A percentile compares a stretch with the other conserved stretches of the same genome.
Evolutionary conservation across 2,113 vertebrate species (phyloP).

Genomic region (Tauraco erythrolophus): DNA sequence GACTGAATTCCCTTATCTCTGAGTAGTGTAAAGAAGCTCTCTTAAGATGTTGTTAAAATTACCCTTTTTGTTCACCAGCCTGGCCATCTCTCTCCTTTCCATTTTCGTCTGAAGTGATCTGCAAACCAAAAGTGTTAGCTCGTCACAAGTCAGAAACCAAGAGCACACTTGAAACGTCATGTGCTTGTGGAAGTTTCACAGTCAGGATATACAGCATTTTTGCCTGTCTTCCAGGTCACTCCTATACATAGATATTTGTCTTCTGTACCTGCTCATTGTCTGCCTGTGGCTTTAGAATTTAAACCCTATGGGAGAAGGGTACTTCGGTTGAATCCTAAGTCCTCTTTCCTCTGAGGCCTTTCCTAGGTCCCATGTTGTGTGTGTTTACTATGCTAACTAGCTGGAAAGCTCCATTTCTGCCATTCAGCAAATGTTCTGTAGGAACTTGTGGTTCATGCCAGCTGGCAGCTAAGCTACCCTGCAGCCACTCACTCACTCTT

Average conservation of each 20-base stretch:
- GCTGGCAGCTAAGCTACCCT: no score
- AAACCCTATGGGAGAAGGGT: background rate
- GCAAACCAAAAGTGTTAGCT: background rate
- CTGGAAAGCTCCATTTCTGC: background rate
- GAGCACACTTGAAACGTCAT: background rate
- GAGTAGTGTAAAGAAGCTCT: background rate
- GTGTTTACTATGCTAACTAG: background rate
- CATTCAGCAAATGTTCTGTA: background rate
- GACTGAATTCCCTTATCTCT: background rate
- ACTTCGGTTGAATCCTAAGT: background rate
- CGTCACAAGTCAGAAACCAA: background rate
- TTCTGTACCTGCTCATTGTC: background rate
- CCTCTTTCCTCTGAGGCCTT: background rate
- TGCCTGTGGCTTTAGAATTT: background rate
- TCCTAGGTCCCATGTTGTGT: background rate
- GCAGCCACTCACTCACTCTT: no score
- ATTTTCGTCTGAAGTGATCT: background rate
- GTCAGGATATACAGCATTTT: background rate
- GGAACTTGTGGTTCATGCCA: background rate
- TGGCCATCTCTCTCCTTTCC: background rate
- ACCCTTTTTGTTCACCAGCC: background rate
- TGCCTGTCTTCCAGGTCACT: background rate
- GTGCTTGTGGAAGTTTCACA: background rate
- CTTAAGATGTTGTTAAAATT: background rate
- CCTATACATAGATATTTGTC: rapidly evolving